These are phyloP conservation scores for Hydropsyche tenuis DNA, from an alignment of 1,140 invertebrate genomes.

Conservation along the genomic window DNA sequence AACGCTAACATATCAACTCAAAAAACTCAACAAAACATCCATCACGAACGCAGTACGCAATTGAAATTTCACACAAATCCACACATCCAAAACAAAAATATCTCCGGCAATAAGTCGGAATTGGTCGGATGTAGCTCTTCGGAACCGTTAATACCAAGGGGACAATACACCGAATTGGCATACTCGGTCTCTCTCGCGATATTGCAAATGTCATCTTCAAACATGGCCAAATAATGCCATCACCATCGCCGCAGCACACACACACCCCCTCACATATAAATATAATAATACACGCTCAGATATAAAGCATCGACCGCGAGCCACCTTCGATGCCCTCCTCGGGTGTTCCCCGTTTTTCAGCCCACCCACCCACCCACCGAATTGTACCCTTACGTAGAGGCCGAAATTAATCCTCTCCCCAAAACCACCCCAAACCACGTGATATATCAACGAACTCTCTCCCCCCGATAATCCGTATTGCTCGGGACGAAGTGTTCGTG, in stretches of 20 bases:
- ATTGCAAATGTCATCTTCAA: constrained; percentile 43
- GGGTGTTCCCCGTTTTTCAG: no score
- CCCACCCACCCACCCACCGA: no score
- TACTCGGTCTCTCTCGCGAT: constrained; percentile 22
- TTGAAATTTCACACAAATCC: no score
- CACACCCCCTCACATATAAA: background rate
- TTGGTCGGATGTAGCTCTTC: constrained; percentile 18
- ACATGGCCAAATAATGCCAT: constrained; percentile 40
- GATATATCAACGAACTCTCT: constrained; percentile 39
- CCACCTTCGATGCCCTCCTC: constrained; percentile 23
- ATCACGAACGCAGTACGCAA: no score
- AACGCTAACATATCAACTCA: no score
- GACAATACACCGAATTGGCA: constrained; percentile 32
- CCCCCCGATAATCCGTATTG: constrained; percentile 31
- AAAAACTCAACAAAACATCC: no score
- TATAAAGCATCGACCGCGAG: no score
- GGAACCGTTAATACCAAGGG: constrained; percentile 23
- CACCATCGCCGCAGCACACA: constrained; percentile 31
- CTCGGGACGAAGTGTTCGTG: constrained; percentile 11
- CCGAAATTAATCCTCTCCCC: constrained; percentile 40
- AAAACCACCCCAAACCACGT: constrained; percentile 33
- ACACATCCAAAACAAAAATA: background rate
- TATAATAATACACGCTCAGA: no score
- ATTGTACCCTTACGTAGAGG: constrained; percentile 21
- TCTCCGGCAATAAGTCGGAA: background rate